Conservation (phyloP, 2,888 invertebrate species). For the Drosophila koepferae region DNA sequence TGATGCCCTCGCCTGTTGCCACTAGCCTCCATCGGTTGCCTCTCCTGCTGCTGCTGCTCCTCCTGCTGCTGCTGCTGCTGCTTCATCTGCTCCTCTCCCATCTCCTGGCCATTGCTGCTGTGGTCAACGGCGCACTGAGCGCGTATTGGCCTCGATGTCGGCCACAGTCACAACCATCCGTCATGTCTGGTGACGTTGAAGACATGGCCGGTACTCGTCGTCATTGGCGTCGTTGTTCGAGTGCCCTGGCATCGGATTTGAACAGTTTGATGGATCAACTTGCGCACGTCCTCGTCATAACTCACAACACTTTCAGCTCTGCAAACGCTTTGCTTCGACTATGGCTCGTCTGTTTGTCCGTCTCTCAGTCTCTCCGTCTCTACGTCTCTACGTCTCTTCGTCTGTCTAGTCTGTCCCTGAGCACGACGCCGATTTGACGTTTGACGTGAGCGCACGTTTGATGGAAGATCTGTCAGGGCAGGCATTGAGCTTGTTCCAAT, state of each 20-base stretch:
- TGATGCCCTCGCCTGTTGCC: slow-evolving; percentile 7
- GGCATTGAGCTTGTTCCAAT: slow-evolving; percentile 75
- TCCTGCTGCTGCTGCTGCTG: neutral
- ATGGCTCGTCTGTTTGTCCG: slow-evolving; percentile 24
- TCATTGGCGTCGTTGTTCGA: slow-evolving; percentile 45
- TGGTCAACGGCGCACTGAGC: slow-evolving; percentile 47
- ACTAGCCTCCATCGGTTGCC: neutral
- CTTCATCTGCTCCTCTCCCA: neutral
- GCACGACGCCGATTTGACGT: slow-evolving; percentile 71
- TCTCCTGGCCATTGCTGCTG: slow-evolving; percentile 9
- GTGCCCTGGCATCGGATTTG: slow-evolving; percentile 74
- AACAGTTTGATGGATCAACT: slow-evolving; percentile 80
- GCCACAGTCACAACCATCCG: slow-evolving; percentile 77
- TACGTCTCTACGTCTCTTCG: neutral
- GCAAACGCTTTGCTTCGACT: slow-evolving; percentile 14
- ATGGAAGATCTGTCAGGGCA: slow-evolving; percentile 76
- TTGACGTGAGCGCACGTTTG: slow-evolving; percentile 78
- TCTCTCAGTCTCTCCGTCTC: neutral
- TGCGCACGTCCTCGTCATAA: slow-evolving; percentile 78
- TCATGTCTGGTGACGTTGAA: slow-evolving; percentile 69
- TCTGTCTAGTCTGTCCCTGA: slow-evolving; percentile 39
- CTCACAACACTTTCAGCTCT: slow-evolving; percentile 72
- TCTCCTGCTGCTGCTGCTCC: neutral
- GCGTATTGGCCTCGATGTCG: slow-evolving; percentile 61
- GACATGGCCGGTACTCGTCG: slow-evolving; percentile 42